Conservation (phyloP, 2,113 vertebrate genomes). For the Carassius auratus region DNA sequence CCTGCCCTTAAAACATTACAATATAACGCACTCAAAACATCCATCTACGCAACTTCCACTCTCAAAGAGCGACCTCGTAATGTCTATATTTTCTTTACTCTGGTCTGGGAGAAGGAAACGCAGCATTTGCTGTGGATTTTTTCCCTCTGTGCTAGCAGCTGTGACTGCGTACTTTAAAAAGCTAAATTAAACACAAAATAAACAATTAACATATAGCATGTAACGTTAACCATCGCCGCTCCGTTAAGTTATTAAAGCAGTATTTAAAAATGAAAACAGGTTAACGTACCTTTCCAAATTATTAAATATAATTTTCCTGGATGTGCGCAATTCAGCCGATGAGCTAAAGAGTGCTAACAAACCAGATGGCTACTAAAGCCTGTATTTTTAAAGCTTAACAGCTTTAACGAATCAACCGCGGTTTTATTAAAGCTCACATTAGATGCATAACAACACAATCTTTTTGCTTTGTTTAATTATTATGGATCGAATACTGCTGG, state of each 20-base stretch:
- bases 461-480: not conserved
- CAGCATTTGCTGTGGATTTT: not conserved
- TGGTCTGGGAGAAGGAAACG: not conserved
- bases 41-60: not conserved
- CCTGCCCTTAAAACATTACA: slow-evolving; percentile 36
- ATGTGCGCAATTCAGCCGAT: slow-evolving; percentile 30
- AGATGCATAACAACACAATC: not conserved
- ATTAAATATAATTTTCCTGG: not conserved
- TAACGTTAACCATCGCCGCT: not conserved
- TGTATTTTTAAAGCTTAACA: not conserved
- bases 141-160: not conserved
- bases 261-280: not conserved
- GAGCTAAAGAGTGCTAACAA: slow-evolving; percentile 34
- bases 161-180: slow-evolving; percentile 27
- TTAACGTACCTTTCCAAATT: not conserved
- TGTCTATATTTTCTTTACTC: not conserved
- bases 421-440: not conserved
- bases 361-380: not conserved
- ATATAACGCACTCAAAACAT: not conserved
- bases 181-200: not conserved
- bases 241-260: not conserved
- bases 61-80: not conserved
- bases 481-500: not conserved
- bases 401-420: not conserved
- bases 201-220: not conserved